These are phyloP conservation scores for Eledone cirrhosa DNA, from an alignment of 2,888 invertebrate genomes.

Conservation along the genomic window DNA sequence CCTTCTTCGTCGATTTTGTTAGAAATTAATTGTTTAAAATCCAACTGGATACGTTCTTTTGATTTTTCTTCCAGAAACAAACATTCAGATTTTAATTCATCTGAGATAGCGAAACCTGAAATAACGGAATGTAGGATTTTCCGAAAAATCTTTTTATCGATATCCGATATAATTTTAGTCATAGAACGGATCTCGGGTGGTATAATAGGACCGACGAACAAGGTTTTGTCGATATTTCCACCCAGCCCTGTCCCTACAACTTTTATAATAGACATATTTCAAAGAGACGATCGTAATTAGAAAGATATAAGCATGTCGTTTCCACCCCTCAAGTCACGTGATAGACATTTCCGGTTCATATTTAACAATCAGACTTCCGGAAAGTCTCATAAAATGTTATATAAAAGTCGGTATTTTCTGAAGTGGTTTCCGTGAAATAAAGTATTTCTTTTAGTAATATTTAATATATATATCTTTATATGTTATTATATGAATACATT, in stretches of 20 bases:
- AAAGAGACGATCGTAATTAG: no score
- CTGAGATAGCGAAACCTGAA: neutral
- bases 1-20: slow-evolving; percentile 51
- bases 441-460: no score
- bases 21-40: slow-evolving; percentile 45
- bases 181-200: slow-evolving; percentile 57
- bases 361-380: no score
- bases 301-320: no score
- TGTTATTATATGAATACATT: no score
- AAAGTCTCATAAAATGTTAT: no score
- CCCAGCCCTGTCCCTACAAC: slow-evolving; percentile 55
- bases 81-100: neutral
- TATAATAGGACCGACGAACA: slow-evolving; percentile 57
- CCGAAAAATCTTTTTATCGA: slow-evolving; percentile 54
- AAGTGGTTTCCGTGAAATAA: no score
- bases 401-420: no score
- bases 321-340: no score
- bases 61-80: neutral
- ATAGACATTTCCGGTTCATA: no score
- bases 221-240: slow-evolving; percentile 51
- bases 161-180: slow-evolving; percentile 51
- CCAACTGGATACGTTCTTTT: neutral
- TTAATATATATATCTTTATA: no score
- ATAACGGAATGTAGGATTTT: slow-evolving; percentile 52
- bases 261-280: slow-evolving; percentile 56